Evolutionary conservation across 2,113 vertebrate species (phyloP).

Genomic region (Tenebrosternarchus preto): DNA sequence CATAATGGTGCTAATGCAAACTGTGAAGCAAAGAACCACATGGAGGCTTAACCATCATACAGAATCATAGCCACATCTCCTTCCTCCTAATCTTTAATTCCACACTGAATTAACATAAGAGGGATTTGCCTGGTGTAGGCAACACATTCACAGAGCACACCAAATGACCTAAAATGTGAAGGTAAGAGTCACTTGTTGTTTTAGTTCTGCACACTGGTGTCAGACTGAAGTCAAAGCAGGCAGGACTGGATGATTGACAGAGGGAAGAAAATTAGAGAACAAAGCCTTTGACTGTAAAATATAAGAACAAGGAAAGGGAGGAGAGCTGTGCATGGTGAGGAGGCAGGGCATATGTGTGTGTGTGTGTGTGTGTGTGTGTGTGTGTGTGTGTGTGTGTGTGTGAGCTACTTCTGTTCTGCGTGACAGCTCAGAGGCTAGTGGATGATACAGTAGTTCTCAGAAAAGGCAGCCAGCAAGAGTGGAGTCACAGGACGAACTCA

Average conservation of each 20-base stretch:
- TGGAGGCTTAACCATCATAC: neutral
- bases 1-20: neutral
- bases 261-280: no score
- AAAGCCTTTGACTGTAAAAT: no score
- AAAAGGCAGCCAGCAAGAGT: slow-evolving; percentile 24
- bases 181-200: neutral
- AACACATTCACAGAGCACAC: neutral
- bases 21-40: neutral
- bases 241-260: no score
- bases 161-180: neutral
- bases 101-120: neutral
- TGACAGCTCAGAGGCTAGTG: slow-evolving; percentile 31
- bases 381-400: slow-evolving; percentile 38
- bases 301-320: neutral
- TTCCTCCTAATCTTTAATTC: neutral
- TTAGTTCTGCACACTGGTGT: no score
- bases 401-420: neutral
- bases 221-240: no score
- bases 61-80: neutral
- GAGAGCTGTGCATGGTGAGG: neutral
- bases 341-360: slow-evolving; percentile 37
- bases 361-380: neutral
- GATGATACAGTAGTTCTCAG: slow-evolving; percentile 42
- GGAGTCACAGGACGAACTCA: slow-evolving; percentile 50
- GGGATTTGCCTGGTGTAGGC: neutral